phyloP scores from a whole-genome alignment of 2,888 invertebrate genomes.

The Agrochola circellaris region DNA sequence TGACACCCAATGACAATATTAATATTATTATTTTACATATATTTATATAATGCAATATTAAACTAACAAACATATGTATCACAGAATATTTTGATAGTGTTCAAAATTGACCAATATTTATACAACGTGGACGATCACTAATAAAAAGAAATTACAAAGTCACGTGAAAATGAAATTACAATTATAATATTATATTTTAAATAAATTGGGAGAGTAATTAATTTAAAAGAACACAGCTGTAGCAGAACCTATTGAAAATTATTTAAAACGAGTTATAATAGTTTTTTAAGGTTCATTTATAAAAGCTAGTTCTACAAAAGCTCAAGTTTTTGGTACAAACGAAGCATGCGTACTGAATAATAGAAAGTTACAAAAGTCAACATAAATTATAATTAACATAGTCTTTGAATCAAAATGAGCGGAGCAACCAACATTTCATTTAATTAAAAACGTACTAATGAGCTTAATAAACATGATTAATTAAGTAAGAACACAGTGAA shows the following conservation, averaged over 20 bases:
- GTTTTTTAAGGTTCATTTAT: conserved; percentile 1
- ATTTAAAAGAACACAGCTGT: conserved; percentile 2
- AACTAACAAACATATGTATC: conserved; percentile 89
- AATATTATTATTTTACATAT: conserved; percentile 75
- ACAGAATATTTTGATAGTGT: conserved; percentile 90
- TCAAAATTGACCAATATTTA: conserved; percentile 88
- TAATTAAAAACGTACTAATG: conserved; percentile 41
- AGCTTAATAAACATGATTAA: conserved; percentile 22
- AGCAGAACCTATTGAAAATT: background rate
- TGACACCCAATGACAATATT: conserved; percentile 86
- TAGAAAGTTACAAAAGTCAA: conserved; percentile 7
- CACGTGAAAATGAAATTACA: conserved; percentile 60
- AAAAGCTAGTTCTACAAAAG: conserved; percentile 9
- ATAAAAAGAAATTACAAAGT: conserved; percentile 56
- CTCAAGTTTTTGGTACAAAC: conserved; percentile 12
- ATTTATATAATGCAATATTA: conserved; percentile 75
- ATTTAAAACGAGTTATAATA: background rate
- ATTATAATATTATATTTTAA: conserved; percentile 50
- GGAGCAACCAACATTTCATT: conserved; percentile 10
- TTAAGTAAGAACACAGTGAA: conserved; percentile 22
- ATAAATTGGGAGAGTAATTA: conserved; percentile 53
- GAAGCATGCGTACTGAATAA: background rate
- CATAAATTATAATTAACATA: conserved; percentile 19
- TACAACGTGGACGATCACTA: conserved; percentile 83
- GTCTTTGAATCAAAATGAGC: conserved; percentile 31